Conservation (phyloP, 2,888 invertebrate species). For the Drosophila engyochracea region DNA sequence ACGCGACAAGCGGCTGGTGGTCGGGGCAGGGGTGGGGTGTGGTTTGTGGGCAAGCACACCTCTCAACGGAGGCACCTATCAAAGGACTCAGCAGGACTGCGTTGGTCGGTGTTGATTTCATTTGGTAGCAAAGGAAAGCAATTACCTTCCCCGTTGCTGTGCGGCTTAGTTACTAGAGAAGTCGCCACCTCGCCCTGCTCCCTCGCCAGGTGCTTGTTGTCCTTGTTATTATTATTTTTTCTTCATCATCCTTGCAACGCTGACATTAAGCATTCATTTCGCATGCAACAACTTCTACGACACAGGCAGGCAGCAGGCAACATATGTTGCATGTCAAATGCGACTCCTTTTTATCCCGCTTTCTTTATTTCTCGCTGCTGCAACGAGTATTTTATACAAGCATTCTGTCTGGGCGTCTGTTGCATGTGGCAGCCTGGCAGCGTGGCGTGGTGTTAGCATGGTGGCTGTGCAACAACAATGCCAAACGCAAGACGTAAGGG, state of each 20-base stretch:
- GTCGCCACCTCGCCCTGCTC: background rate
- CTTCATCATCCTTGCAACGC: conserved; percentile 37
- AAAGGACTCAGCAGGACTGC: conserved; percentile 11
- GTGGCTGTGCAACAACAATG: conserved; percentile 21
- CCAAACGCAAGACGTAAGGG: conserved; percentile 44
- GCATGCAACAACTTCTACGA: conserved; percentile 77
- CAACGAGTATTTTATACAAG: conserved; percentile 16
- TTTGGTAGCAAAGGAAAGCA: conserved; percentile 72
- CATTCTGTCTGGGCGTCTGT: conserved; percentile 18
- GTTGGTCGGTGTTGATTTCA: conserved; percentile 72
- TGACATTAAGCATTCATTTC: conserved; percentile 79
- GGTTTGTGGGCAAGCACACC: background rate
- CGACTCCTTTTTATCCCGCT: conserved; percentile 30
- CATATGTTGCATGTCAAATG: conserved; percentile 81
- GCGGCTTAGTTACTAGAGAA: conserved; percentile 15
- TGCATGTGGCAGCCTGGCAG: background rate
- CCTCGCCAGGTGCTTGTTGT: background rate
- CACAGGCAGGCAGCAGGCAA: conserved; percentile 58
- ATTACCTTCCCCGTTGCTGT: conserved; percentile 62
- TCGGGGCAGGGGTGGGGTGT: background rate
- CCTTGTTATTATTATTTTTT: background rate
- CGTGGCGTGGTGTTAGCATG: background rate
- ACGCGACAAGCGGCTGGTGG: background rate
- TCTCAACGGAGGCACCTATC: conserved; percentile 7
- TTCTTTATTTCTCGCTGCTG: conserved; percentile 1